These are phyloP conservation scores for Cyrtonyx montezumae DNA, from an alignment of 2,113 vertebrate genomes.

Conservation along the genomic window DNA sequence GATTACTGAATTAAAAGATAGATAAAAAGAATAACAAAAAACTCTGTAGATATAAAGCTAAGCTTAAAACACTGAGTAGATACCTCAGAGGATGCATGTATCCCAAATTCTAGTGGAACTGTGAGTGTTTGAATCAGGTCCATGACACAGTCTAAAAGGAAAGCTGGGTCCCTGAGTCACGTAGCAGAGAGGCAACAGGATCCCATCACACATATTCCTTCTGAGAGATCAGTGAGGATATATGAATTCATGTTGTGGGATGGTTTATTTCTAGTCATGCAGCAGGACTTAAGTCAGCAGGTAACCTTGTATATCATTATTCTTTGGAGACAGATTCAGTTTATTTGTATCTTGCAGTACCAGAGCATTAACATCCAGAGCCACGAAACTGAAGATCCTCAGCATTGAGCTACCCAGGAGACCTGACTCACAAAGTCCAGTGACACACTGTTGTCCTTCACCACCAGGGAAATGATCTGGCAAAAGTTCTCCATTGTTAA, in stretches of 20 bases:
- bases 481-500: background rate
- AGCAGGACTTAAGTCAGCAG: background rate
- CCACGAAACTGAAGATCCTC: background rate
- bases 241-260: background rate
- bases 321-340: accelerated
- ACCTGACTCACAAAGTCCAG: background rate
- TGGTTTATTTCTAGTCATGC: accelerated
- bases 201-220: accelerated
- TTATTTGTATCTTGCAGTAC: background rate
- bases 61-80: background rate
- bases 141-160: background rate
- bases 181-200: background rate
- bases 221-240: background rate
- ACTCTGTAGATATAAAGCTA: background rate
- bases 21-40: background rate
- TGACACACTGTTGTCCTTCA: background rate
- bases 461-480: background rate
- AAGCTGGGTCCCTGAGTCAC: background rate
- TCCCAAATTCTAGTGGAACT: background rate
- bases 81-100: background rate
- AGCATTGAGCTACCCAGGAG: background rate
- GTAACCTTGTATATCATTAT: background rate
- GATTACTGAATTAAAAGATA: background rate
- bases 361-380: background rate
- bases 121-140: background rate